Conservation (phyloP, 2,797 vertebrate species). For the Carduelis carduelis region DNA sequence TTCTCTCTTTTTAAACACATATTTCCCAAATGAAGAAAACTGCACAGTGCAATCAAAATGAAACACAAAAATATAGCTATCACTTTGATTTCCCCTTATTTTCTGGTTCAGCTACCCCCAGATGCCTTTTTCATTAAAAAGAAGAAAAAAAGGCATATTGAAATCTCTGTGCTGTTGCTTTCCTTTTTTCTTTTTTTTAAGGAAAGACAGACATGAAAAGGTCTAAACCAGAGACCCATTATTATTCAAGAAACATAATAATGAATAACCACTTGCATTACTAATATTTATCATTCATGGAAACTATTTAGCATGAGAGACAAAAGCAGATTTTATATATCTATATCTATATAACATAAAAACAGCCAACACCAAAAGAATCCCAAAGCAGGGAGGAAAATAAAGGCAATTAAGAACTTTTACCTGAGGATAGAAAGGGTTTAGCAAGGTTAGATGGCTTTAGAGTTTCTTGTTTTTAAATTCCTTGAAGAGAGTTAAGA, state of each 20-base stretch:
- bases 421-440: not conserved
- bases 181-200: not conserved
- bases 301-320: not conserved
- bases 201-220: not conserved
- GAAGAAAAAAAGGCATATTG: not conserved
- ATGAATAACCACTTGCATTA: constrained; percentile 5
- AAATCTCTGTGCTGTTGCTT: not conserved
- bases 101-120: not conserved
- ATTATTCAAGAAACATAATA: not conserved
- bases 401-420: not conserved
- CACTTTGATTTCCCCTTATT: not conserved
- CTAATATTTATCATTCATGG: constrained; percentile 20
- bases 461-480: not conserved
- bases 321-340: not conserved
- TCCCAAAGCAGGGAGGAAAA: not conserved
- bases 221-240: not conserved
- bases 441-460: not conserved
- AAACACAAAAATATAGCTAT: not conserved
- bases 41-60: not conserved
- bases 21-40: constrained; percentile 13
- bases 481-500: not conserved
- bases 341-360: not conserved
- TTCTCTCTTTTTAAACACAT: not conserved
- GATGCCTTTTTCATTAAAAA: not conserved
- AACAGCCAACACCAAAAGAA: accelerated